Evolutionary conservation across 2,888 invertebrate genomes (phyloP), one percentile per base, ranked within the genome.

Genomic region (Harpagoxenus sublaevis): DNA sequence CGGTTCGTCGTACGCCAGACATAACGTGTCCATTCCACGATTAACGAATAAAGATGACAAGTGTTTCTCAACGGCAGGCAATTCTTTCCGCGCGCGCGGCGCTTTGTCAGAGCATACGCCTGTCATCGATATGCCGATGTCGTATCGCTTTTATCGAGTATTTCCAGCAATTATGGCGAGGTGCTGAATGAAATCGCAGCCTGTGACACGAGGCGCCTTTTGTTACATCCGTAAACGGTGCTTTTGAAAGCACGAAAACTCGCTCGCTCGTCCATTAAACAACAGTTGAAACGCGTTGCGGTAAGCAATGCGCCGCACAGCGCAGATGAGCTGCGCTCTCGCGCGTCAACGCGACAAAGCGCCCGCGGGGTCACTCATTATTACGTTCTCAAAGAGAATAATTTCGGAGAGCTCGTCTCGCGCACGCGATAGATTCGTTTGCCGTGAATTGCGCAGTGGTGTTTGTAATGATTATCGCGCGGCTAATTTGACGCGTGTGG

Each of bases 281-380:
- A 39, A 31, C 35, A 31, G 55, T 70, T 70, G 48, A 66, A 77
- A 78, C 66, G 42, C 60, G 23, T 78, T 73, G 48, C 31, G 73
- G 60, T 48, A 48, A 79, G 73, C 79, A 78, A 62, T 51, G 63
- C 48, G 4, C 51, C 53, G 28, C 23, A 9, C 42, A 15, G 42
- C 28, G 62, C 42, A 51, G 63, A 79, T 65, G 78, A 78, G 31
- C 18, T 18, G 48, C 51, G 60, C 77, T 60, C n/a, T 15, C 35
- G 45, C 31, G 23, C 28, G 79, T 73, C 48, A 81, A 73, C 48
- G 60, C 28, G 45, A 68, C 66, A 57, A 65, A 83, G 51, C 35
- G 79, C 45, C 77, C 53, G 82, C 82, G 63, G 78, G 53, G n/a
- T 78, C 82, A 53, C 63, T 79, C 82, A 53, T 77, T 77, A 53